Conservation (phyloP, 1,140 invertebrate species). For the Neodiprion fabricii region DNA sequence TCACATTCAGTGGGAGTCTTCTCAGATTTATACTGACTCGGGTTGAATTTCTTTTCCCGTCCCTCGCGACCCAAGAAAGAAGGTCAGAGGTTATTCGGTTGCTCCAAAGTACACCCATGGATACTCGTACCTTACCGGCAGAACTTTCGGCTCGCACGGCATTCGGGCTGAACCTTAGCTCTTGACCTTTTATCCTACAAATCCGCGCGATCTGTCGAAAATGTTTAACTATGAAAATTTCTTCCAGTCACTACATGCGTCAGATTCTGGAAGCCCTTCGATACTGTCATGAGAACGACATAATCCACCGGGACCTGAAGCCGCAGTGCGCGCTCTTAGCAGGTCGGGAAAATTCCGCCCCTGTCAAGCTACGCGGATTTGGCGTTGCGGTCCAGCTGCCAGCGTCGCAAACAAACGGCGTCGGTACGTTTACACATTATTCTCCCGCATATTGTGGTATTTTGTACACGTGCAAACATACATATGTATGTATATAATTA, state of each 20-base stretch:
- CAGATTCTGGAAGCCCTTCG: conserved; percentile 94
- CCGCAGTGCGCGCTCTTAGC: conserved; percentile 94
- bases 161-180: too few relatives aligned
- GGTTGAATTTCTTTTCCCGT: too few relatives aligned
- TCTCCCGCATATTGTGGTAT: not conserved
- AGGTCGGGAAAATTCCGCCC: conserved; percentile 96
- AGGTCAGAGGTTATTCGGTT: too few relatives aligned
- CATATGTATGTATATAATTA: too few relatives aligned
- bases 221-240: conserved; percentile 16
- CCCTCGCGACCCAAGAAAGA: too few relatives aligned
- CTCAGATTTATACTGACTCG: too few relatives aligned
- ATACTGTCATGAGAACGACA: conserved; percentile 97
- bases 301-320: conserved; percentile 94
- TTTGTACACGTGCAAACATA: not conserved
- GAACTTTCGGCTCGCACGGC: too few relatives aligned
- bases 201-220: too few relatives aligned
- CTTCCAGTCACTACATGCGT: conserved; percentile 94
- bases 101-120: too few relatives aligned
- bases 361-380: conserved; percentile 97
- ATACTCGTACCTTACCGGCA: too few relatives aligned
- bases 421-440: conserved; percentile 64
- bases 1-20: too few relatives aligned
- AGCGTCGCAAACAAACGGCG: conserved; percentile 76
- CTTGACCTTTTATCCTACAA: too few relatives aligned
- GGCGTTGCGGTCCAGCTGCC: conserved; percentile 93